A percentile compares a stretch with the other conserved stretches of the same genome.
Evolutionary conservation across 2,113 vertebrate genomes (phyloP).

Genomic region (Bufo bufo): DNA sequence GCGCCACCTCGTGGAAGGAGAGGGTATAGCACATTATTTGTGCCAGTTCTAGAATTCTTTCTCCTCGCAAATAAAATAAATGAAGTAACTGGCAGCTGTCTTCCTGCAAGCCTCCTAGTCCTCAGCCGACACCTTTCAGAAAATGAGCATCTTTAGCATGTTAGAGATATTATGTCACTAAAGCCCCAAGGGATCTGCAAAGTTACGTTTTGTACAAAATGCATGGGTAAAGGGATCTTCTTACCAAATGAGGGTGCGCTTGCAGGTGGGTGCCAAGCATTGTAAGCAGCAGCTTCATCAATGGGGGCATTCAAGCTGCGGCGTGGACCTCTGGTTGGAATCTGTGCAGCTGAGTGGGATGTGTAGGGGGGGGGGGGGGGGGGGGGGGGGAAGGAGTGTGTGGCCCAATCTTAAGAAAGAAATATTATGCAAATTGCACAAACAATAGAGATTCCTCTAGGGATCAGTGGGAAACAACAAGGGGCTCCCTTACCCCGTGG

Average conservation of each 20-base stretch:
- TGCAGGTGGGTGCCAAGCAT: neutral
- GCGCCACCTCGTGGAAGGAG: conserved; percentile 43
- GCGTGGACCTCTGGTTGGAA: neutral
- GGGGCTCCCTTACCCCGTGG: neutral
- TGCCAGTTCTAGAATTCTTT: neutral
- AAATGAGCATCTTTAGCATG: neutral
- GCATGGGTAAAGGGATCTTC: neutral
- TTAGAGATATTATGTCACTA: neutral
- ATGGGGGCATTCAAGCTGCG: neutral
- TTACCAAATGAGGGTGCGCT: conserved; percentile 26
- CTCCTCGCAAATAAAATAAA: neutral
- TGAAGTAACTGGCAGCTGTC: neutral
- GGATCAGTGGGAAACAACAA: conserved; percentile 39
- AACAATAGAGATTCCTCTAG: conserved; percentile 6
- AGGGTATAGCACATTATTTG: neutral
- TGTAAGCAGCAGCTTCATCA: neutral
- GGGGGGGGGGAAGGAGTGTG: conserved; percentile 13
- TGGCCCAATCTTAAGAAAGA: conserved; percentile 36
- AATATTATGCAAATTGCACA: conserved; percentile 39
- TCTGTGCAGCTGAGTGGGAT: conserved; percentile 35
- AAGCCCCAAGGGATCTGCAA: neutral
- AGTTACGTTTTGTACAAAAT: neutral
- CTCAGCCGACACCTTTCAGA: neutral
- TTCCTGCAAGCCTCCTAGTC: neutral
- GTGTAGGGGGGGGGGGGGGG: conserved; percentile 44